Evolutionary conservation across 2,797 vertebrate genomes (phyloP), one percentile per base, ranked within the genome.

Genomic region (Neosilurus hyrtlii): DNA sequence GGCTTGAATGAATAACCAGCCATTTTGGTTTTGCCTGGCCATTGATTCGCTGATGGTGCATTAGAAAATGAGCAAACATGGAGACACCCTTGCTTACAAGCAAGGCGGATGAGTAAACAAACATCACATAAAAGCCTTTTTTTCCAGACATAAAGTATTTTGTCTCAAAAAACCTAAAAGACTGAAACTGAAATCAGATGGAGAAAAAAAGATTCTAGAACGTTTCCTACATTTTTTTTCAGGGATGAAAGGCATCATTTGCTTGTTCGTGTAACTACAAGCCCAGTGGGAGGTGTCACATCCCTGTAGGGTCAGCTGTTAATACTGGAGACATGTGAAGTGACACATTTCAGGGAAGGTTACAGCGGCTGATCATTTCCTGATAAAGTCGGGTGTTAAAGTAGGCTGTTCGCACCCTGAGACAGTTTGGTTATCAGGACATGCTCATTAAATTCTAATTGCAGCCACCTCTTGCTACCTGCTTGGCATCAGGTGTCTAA

Each of bases 301-400:
- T 79, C 81, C 80, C 49, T 35, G 68, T 63, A 51, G 9, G 70
- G 52, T 81, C 72, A 71, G 67, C 66, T 81, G 84, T 61, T 20
- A 51, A 43, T 51, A 65, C 26, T 30, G 10, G 59, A 66, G 54
- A 75, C 52, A 56, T 16, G 52, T 56, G 71, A 73, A 30, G 52
- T 82, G 51, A 66, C 61, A 9, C 37, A 67, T 83, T 1, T 5
- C 61, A 73, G 26, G 79, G 62, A 49, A 68, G 66, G 59, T 74
- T 67, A 74, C 30, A 72, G 54, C 61, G 30, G 51, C 62, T 75
- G 80, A 59, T 83, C 24, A 83, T 78, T 43, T 79, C 52, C 81
- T 81, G 79, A 52, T 67, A 77, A 63, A 72, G 81, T 83, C 88
- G 85, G 86, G 65, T 80, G 81, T 49, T 73, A 80, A 78, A 76